A percentile compares a stretch with the other conserved stretches of the same genome.
Conservation (phyloP, 1,140 invertebrate species). For the Trichonephila clavata region DNA sequence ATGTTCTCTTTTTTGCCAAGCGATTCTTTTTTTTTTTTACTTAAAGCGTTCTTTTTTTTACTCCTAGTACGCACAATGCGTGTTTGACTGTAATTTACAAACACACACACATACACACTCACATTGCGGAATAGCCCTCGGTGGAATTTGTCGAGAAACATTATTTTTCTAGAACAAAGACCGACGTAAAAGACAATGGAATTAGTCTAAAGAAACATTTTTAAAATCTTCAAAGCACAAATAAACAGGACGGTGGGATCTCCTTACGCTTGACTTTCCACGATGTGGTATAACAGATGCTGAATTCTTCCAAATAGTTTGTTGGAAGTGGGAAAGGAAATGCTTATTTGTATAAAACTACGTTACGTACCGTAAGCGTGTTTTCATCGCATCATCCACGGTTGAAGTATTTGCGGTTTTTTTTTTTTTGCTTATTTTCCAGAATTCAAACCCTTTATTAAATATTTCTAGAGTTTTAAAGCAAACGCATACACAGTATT, state of each 20-base stretch:
- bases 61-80: background rate
- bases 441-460: too few relatives aligned
- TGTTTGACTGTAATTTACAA: constrained; percentile 56
- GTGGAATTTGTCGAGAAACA: constrained; percentile 20
- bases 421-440: too few relatives aligned
- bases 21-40: background rate
- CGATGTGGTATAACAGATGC: background rate
- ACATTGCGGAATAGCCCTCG: background rate
- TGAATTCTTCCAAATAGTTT: too few relatives aligned
- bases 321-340: too few relatives aligned
- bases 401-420: too few relatives aligned
- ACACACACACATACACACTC: background rate
- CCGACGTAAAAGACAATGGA: background rate
- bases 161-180: constrained; percentile 6
- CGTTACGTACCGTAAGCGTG: too few relatives aligned
- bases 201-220: background rate
- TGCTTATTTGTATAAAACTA: too few relatives aligned
- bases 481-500: too few relatives aligned
- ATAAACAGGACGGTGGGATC: background rate
- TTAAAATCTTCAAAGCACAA: background rate
- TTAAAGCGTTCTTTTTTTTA: constrained; percentile 4
- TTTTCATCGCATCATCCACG: too few relatives aligned
- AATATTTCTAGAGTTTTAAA: too few relatives aligned
- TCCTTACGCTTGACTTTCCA: background rate
- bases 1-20: background rate